These are phyloP conservation scores for Mus caroli DNA, from an alignment of 2,797 vertebrate genomes.

Conservation along the genomic window DNA sequence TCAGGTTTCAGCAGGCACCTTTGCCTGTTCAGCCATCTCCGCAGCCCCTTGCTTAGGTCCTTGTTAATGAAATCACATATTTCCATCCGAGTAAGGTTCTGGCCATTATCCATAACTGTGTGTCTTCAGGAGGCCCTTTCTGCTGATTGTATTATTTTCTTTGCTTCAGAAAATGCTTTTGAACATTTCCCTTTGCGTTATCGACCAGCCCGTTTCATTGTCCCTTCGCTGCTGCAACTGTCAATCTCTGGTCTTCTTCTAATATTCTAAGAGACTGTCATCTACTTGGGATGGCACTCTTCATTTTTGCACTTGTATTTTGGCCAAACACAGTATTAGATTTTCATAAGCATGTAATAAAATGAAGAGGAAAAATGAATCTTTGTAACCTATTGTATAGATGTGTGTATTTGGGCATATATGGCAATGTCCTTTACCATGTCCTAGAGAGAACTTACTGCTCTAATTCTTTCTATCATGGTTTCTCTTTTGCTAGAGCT, in stretches of 20 bases:
- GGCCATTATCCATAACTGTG: neutral
- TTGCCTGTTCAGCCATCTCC: neutral
- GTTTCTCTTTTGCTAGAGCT: neutral
- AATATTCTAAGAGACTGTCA: neutral
- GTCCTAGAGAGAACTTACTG: neutral
- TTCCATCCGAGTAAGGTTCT: conserved; percentile 50
- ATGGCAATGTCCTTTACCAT: neutral
- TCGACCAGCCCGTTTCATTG: neutral
- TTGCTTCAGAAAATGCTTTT: conserved; percentile 40
- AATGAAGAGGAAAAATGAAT: neutral
- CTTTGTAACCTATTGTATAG: neutral
- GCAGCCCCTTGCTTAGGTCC: too few relatives aligned
- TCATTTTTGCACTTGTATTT: conserved; percentile 33
- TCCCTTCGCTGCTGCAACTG: neutral
- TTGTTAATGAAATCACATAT: conserved; percentile 41
- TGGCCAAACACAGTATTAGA: neutral
- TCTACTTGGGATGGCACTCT: conserved; percentile 6
- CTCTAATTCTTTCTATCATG: neutral
- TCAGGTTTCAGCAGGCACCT: too few relatives aligned
- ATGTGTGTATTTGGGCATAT: neutral
- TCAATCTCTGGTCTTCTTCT: neutral
- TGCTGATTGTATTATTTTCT: conserved; percentile 30
- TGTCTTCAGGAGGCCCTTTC: neutral
- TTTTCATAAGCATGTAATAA: conserved; percentile 29
- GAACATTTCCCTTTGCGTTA: conserved; percentile 37